phyloP scores from a whole-genome alignment of 1,140 invertebrate species.

The Calosoma granatense region DNA sequence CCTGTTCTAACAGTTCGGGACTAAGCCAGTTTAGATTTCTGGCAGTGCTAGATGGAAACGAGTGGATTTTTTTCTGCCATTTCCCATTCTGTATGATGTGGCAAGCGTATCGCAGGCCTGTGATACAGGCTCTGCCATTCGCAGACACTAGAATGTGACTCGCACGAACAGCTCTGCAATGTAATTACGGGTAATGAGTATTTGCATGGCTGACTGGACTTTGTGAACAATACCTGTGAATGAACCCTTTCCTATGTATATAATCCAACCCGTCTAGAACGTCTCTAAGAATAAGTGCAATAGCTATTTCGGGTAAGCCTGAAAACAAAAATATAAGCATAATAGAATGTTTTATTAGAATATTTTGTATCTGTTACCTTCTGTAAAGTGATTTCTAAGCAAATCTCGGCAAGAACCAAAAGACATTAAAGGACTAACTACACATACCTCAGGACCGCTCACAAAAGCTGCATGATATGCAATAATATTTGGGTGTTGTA shows the following conservation, averaged over 20 bases:
- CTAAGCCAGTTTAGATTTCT: slow-evolving; percentile 77
- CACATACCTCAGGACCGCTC: slow-evolving; percentile 58
- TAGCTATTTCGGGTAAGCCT: slow-evolving; percentile 67
- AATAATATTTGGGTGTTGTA: slow-evolving; percentile 71
- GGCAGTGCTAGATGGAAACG: slow-evolving; percentile 57
- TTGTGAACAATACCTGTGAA: slow-evolving; percentile 81
- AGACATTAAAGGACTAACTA: slow-evolving; percentile 68
- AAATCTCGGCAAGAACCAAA: slow-evolving; percentile 73
- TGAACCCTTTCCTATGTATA: slow-evolving; percentile 72
- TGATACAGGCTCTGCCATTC: slow-evolving; percentile 56
- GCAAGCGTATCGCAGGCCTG: slow-evolving; percentile 68
- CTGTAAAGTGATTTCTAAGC: slow-evolving; percentile 63
- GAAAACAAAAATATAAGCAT: slow-evolving; percentile 15
- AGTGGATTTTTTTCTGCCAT: slow-evolving; percentile 56
- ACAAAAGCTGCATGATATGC: slow-evolving; percentile 65
- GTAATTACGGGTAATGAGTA: no score
- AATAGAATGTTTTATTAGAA: not conserved
- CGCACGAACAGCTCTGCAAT: slow-evolving; percentile 63
- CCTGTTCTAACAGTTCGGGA: slow-evolving; percentile 83
- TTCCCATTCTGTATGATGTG: slow-evolving; percentile 59
- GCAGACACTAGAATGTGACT: slow-evolving; percentile 72
- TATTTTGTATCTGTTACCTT: slow-evolving; percentile 36
- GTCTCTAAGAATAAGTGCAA: slow-evolving; percentile 70
- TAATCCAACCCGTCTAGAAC: slow-evolving; percentile 70
- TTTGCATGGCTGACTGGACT: no score